phyloP scores from a whole-genome alignment of 1,140 invertebrate species.

The Alviniconcha marisindica region DNA sequence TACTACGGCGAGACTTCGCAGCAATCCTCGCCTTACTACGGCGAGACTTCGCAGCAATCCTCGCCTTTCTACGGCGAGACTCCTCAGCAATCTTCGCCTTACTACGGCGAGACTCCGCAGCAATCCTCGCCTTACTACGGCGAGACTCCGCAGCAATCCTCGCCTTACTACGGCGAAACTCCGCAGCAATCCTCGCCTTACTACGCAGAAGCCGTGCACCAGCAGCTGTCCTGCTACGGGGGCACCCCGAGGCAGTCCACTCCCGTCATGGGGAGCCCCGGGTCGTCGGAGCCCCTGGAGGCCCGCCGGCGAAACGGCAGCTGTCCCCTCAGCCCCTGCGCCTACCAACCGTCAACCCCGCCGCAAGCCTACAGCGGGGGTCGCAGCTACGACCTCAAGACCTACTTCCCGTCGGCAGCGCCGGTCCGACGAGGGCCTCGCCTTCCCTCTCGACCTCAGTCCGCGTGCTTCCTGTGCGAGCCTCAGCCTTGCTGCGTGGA shows the following conservation, averaged over 20 bases:
- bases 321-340: neutral
- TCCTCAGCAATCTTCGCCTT: no score
- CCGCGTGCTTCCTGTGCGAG: conserved; percentile 15
- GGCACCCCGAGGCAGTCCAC: neutral
- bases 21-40: neutral
- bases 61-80: neutral
- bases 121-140: neutral
- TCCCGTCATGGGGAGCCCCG: neutral
- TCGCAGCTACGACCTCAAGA: neutral
- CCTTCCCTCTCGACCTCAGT: neutral
- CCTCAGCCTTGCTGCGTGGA: conserved; percentile 12
- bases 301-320: neutral
- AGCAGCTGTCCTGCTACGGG: neutral
- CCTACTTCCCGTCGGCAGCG: neutral
- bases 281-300: no score
- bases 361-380: neutral
- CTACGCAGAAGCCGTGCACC: neutral
- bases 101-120: neutral
- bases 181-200: neutral
- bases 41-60: neutral
- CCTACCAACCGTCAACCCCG: neutral
- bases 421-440: no score
- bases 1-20: neutral
- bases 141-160: neutral
- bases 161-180: no score